Evolutionary conservation across 2,113 vertebrate genomes (phyloP).

Genomic region (Callaeas wilsoni): DNA sequence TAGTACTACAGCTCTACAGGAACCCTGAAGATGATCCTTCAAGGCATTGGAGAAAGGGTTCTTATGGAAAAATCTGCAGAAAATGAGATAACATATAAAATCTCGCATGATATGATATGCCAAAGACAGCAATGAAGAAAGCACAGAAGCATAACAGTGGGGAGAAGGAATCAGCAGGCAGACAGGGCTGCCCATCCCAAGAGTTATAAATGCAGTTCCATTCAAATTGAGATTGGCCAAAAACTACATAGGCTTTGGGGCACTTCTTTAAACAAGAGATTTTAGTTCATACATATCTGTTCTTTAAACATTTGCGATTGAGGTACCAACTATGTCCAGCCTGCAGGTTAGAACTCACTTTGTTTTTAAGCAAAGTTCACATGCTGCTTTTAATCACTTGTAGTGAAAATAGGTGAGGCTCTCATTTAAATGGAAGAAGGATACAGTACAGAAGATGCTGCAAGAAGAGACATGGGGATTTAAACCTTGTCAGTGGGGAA

Average conservation of each 20-base stretch:
- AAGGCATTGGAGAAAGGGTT: background rate
- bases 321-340: background rate
- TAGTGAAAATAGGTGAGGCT: background rate
- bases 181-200: background rate
- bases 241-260: background rate
- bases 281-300: background rate
- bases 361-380: background rate
- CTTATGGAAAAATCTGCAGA: background rate
- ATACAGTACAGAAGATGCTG: background rate
- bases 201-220: background rate
- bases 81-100: background rate
- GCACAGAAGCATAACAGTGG: background rate
- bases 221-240: background rate
- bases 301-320: background rate
- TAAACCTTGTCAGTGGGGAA: background rate
- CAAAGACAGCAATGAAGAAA: background rate
- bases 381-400: background rate
- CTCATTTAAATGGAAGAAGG: background rate
- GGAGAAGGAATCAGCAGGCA: background rate
- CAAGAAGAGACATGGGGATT: background rate
- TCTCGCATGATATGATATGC: background rate
- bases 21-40: background rate
- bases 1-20: background rate
- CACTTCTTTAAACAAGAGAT: background rate
- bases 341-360: background rate